Conservation (phyloP, 2,888 invertebrate species). For the Drosophila incognita region DNA sequence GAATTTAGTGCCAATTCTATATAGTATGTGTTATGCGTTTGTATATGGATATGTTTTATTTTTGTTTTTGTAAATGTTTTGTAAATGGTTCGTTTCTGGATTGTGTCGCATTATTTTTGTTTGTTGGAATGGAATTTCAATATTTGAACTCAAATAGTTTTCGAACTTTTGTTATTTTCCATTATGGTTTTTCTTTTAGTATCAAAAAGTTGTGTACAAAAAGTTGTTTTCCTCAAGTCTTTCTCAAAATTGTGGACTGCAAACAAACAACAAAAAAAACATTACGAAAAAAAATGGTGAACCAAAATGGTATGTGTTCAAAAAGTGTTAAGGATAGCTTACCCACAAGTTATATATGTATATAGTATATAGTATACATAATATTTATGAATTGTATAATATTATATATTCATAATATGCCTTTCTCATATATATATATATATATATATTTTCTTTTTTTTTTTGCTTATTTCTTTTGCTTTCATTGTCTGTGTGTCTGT, state of each 20-base stretch:
- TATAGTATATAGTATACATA: conserved; percentile 18
- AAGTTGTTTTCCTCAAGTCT: conserved; percentile 20
- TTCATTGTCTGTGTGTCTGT: neutral
- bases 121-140: conserved; percentile 46
- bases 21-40: conserved; percentile 13
- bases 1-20: conserved; percentile 19
- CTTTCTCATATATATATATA: neutral
- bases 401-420: neutral
- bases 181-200: neutral
- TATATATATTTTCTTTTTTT: conserved; percentile 29
- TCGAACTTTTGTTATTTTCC: neutral
- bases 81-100: conserved; percentile 34
- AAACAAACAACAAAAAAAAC: neutral
- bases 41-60: conserved; percentile 53
- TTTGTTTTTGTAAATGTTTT: conserved; percentile 10
- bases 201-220: conserved; percentile 37
- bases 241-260: conserved; percentile 12
- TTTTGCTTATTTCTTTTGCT: conserved; percentile 14
- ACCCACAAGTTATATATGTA: conserved; percentile 15
- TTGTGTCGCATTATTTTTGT: conserved; percentile 23
- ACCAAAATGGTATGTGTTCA: conserved; percentile 2
- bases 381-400: conserved; percentile 12
- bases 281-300: neutral
- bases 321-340: conserved; percentile 23
- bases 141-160: conserved; percentile 24